Conservation (phyloP, 2,113 vertebrate species). For the Rhagologus leucostigma region DNA sequence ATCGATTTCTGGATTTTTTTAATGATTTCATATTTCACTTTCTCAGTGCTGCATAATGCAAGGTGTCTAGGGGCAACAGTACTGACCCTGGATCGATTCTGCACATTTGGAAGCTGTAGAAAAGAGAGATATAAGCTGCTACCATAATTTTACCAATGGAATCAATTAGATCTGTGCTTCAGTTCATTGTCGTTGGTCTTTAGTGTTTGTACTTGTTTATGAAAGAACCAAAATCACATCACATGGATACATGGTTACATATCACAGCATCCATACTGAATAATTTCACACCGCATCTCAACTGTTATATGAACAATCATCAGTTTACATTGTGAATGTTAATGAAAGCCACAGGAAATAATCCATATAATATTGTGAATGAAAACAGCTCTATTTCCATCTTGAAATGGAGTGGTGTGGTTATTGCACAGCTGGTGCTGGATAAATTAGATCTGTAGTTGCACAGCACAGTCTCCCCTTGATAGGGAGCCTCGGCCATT, state of each 20-base stretch:
- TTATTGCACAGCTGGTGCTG: background rate
- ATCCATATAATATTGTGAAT: background rate
- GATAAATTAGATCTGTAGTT: background rate
- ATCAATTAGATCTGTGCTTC: background rate
- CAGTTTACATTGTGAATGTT: background rate
- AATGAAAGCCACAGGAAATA: background rate
- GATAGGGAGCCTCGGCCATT: background rate
- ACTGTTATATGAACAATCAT: background rate
- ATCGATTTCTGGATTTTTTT: background rate
- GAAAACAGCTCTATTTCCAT: background rate
- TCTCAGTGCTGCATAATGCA: rapidly evolving
- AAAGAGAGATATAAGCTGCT: background rate
- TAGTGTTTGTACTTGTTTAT: background rate
- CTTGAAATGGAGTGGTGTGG: background rate
- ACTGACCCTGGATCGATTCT: background rate
- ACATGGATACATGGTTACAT: background rate
- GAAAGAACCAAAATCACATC: background rate
- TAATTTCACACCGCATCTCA: background rate
- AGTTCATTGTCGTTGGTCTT: background rate
- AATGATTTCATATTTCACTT: background rate
- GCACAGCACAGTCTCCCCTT: background rate
- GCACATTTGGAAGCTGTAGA: background rate
- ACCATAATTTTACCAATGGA: background rate
- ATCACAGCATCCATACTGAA: background rate
- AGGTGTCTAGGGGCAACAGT: background rate